Base-by-base conservation (phyloP, 1,140 invertebrate genomes). In the Belonocnema kinseyi region DNA sequence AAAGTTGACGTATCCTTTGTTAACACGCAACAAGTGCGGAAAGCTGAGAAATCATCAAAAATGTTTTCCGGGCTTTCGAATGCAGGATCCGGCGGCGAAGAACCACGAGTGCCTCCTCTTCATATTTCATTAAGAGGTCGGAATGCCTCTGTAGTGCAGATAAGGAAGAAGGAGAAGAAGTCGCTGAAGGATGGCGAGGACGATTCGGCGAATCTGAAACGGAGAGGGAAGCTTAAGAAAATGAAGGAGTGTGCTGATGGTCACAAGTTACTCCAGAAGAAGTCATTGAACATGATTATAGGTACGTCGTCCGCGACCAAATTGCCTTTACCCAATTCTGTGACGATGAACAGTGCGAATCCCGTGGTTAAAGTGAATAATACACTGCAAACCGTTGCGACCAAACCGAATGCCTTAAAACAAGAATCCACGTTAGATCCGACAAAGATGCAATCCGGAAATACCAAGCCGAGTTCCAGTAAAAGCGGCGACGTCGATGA, bases 71-170 rank as follows among this genome's bases (percentile, higher is more conserved):
- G 82, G 2, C 77, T 77, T 50, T 50, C 46, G 13, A 74, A 71
- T 33, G 76, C 80, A 12, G 78, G 75, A 2, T 66, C 76, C 4
- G 82, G 82, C 21, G 93, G 93, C 2, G 94, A 94, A 77, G 96
- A 97, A 84, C 94, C 95, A 1, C 92, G 96, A 76, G 97, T 98
- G 19, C 97, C 97, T 26, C 97, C 97, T 3, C 91, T 98, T 84
- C 97, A 98, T 87, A 98, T 98, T 84, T 97, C 96, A 72, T 90
- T 98, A 70, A 92, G 96, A 79, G 97, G 97, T 11, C 92, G 96
- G 61, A 97, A 97, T 90, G 95, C 96, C 16, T 96, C 95, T n/a
- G 96, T 98, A 50, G 97, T 98, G 72, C 96, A 96, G 78, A 95
- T 95, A 84, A 94, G 95, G 16, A 95, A 95, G 76, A 96, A 96